Base-by-base conservation (phyloP, 2,797 vertebrate genomes). In the Borostomias antarcticus region DNA sequence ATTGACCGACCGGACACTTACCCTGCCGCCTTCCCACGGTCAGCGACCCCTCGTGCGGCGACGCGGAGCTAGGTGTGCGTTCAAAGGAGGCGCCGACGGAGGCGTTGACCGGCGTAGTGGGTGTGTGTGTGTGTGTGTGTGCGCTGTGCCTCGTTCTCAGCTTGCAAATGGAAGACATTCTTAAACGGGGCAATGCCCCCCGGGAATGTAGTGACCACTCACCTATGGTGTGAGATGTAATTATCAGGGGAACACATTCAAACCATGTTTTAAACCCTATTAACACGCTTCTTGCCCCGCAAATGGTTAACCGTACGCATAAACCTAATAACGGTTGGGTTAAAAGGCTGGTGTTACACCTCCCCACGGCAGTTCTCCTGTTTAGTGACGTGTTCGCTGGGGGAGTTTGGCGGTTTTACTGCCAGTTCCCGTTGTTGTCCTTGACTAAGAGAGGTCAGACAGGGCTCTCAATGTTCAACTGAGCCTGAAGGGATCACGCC, bases 301-400 rank as follows among this genome's bases (percentile, higher is more conserved):
- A 70, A 83, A 85, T 82, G 79, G 64, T 75, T 86, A 85, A 83
- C 78, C 73, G 61, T 75, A 69, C 73, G 70, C 73, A 81, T 62
- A 79, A 68, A 78, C 73, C 77, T 73, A 51, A 72, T 81, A 73
- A 82, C 80, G 72, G 72, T 32, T 54, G 68, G 63, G 54, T 62
- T 70, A 64, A 69, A 76, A 60, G 25, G 37, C 26, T 29, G 6
- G 52, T 53, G 30, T 62, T 72, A 66, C 59, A 63, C 73, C 23
- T 43, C 29, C 5, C 35, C 45, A n/a, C 21, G 35, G 61, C 58
- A 64, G 48, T 64, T 76, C 66, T n/a, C n/a, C n/a, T 64, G 60
- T 64, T 69, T 73, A 37, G 50, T 66, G 59, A 73, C 54, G 68
- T 78, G 73, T 70, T 75, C 65, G 63, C 71, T 48, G 65, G 56